Evolutionary conservation across 2,888 invertebrate genomes (phyloP), one percentile per base, ranked within the genome.

Genomic region (Plemyria rubiginata): DNA sequence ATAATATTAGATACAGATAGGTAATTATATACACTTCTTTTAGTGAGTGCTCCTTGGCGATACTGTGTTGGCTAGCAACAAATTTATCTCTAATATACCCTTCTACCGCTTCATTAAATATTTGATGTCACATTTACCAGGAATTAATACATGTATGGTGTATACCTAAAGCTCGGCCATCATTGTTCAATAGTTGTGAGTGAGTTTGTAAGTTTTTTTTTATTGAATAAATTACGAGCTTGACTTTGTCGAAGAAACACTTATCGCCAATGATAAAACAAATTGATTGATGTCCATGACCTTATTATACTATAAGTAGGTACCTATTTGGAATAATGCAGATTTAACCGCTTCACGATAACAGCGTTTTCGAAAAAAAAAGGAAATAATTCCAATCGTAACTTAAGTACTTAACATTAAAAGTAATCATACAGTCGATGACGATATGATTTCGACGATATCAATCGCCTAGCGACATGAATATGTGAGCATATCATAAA

Each of bases 221-320:
- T n/a, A n/a, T n/a, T n/a, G n/a, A n/a, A n/a, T n/a, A n/a, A n/a
- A n/a, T n/a, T n/a, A n/a, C n/a, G n/a, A n/a, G n/a, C n/a, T n/a
- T n/a, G n/a, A n/a, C n/a, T n/a, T n/a, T 48, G 28, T 29, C 28
- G 28, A 49, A 49, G 7, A 29, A 49, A 15, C 32, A 15, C 2
- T 36, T 50, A 9, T 0, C 38, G 12, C 54, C 50, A 62, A 66
- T 71, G 71, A 74, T 74, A 72, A 74, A 68, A 60, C 57, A 67
- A 29, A n/a, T 51, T 64, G 48, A 76, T 72, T 65, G 59, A 58
- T 68, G 68, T 64, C n/a, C 68, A 66, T 62, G 66, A 66, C 55
- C 58, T 63, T 60, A 38, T 55, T 16, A 9, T 53, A 22, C 3
- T 3, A 22, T 2, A 22, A 22, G 22, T 2, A 22, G 2, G 2